Conservation (phyloP, 92 coral and sea anemone species). For the Parazoanthus darwini region DNA sequence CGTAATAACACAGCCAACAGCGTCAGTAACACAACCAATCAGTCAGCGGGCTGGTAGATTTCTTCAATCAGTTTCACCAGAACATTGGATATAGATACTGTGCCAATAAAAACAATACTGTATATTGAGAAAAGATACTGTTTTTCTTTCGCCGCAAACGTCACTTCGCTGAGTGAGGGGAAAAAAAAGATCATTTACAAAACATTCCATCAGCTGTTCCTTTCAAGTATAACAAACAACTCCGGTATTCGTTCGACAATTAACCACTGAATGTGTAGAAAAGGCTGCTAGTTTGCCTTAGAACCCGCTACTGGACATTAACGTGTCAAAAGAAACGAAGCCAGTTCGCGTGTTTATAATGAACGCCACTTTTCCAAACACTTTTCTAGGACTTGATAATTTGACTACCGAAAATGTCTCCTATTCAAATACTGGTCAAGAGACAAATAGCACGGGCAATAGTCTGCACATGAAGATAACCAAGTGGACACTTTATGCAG, state of each 20-base stretch:
- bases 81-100: background rate
- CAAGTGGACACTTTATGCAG: slow-evolving; percentile 70
- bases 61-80: background rate
- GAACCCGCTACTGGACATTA: background rate
- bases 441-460: background rate
- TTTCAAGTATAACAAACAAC: no score
- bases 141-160: background rate
- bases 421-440: slow-evolving; percentile 1
- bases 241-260: background rate
- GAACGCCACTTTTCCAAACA: background rate
- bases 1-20: background rate
- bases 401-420: background rate
- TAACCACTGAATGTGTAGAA: background rate
- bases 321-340: background rate
- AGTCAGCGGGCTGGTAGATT: background rate
- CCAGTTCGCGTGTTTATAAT: background rate
- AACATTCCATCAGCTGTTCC: background rate
- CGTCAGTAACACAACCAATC: background rate
- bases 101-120: background rate
- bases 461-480: slow-evolving; percentile 43
- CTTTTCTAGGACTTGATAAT: background rate
- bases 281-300: background rate
- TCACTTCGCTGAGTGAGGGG: background rate
- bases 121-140: background rate
- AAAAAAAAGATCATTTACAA: background rate